phyloP scores from a whole-genome alignment of 2,113 vertebrate genomes.

The Ondatra zibethicus region DNA sequence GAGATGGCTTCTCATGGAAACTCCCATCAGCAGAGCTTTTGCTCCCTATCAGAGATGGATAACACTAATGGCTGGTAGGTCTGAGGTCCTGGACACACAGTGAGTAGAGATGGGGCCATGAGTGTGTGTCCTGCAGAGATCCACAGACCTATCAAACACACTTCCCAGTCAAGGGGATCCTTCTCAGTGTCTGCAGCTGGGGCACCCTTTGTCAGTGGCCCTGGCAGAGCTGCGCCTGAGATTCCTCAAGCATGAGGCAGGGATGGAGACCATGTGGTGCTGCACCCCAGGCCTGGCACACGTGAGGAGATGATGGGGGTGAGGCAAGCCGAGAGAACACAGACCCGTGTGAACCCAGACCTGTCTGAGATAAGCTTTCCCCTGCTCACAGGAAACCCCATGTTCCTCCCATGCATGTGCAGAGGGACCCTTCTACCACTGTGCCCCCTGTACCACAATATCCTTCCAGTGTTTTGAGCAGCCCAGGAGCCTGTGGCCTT shows the following conservation, averaged over 20 bases:
- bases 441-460: neutral
- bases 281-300: neutral
- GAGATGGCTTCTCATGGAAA: slow-evolving; percentile 38
- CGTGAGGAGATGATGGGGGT: fast-evolving
- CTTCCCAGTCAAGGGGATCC: neutral
- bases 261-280: neutral
- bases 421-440: neutral
- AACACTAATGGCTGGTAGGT: neutral
- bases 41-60: neutral
- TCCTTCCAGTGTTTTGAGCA: neutral
- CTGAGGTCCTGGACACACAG: neutral
- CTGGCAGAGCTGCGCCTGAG: neutral
- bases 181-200: neutral
- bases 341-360: neutral
- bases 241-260: neutral
- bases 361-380: neutral
- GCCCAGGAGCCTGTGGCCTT: neutral
- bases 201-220: neutral
- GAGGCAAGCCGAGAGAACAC: neutral
- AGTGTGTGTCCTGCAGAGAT: no score
- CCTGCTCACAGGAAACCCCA: no score
- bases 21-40: neutral
- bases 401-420: neutral
- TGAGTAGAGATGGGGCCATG: neutral
- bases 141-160: neutral